Percentiles rank a stretch among this genome's conserved stretches.
phyloP scores from a whole-genome alignment of 2,113 vertebrate genomes.

The Phrynosoma platyrhinos region DNA sequence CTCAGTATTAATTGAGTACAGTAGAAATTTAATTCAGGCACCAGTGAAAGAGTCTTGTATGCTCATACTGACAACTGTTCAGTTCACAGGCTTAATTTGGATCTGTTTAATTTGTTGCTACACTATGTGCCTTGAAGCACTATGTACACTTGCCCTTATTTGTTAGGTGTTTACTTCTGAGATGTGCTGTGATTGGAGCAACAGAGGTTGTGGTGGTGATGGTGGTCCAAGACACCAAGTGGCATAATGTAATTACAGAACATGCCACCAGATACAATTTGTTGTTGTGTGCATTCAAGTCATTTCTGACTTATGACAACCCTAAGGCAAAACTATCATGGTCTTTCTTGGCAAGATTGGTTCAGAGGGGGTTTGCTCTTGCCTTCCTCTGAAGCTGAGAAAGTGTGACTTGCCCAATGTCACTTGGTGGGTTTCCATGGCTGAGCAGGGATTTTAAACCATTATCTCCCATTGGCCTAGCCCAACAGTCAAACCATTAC shows the following conservation, averaged over 20 bases:
- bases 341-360: too few relatives aligned
- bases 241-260: neutral
- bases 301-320: too few relatives aligned
- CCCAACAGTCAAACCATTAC: too few relatives aligned
- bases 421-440: too few relatives aligned
- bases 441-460: too few relatives aligned
- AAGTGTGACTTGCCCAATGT: too few relatives aligned
- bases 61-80: neutral
- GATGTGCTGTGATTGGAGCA: neutral
- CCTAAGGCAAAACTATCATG: too few relatives aligned
- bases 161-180: neutral
- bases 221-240: neutral
- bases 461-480: too few relatives aligned
- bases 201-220: neutral
- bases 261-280: neutral
- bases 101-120: neutral
- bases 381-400: too few relatives aligned
- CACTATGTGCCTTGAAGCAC: neutral
- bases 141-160: neutral
- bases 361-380: too few relatives aligned
- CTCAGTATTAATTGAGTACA: conserved; percentile 29
- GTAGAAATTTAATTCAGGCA: neutral
- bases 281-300: too few relatives aligned
- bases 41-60: neutral
- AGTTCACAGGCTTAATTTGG: neutral